A percentile compares a stretch with the other conserved stretches of the same genome.
These are phyloP conservation scores for Trissolcus basalis DNA, from an alignment of 1,140 invertebrate genomes.

Conservation along the genomic window DNA sequence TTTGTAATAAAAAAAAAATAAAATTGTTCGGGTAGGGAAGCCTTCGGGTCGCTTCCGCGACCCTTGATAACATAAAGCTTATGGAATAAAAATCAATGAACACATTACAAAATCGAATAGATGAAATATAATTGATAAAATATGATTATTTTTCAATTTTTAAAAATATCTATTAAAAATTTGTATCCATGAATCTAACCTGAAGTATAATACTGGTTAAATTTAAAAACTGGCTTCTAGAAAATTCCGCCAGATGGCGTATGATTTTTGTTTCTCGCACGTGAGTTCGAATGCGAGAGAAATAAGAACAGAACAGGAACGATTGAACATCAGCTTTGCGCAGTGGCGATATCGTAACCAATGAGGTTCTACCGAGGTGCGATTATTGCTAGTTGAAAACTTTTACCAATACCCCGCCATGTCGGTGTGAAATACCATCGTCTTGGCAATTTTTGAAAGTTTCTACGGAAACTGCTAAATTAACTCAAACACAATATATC, in stretches of 20 bases:
- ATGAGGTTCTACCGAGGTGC: constrained; percentile 90
- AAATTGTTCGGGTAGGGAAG: too few species aligned
- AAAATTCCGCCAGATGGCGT: neutral
- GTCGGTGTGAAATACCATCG: constrained; percentile 93
- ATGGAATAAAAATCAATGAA: too few species aligned
- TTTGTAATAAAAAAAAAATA: too few species aligned
- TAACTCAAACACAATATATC: constrained; percentile 17
- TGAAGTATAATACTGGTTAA: neutral
- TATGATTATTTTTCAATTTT: too few species aligned
- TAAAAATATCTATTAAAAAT: neutral
- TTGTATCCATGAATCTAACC: neutral
- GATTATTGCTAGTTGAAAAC: constrained; percentile 94
- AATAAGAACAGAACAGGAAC: neutral
- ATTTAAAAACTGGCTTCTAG: neutral
- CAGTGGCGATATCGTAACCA: constrained; percentile 90
- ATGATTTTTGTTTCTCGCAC: neutral
- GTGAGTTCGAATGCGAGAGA: neutral
- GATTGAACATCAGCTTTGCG: constrained; percentile 79
- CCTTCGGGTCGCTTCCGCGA: too few species aligned
- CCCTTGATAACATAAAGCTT: too few species aligned
- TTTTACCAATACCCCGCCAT: constrained; percentile 96
- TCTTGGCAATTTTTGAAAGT: constrained; percentile 87
- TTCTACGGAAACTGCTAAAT: constrained; percentile 72
- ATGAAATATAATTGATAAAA: too few species aligned
- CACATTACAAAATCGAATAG: too few species aligned